Base-by-base conservation (phyloP, 2,797 vertebrate genomes). In the Myotis planiceps region DNA sequence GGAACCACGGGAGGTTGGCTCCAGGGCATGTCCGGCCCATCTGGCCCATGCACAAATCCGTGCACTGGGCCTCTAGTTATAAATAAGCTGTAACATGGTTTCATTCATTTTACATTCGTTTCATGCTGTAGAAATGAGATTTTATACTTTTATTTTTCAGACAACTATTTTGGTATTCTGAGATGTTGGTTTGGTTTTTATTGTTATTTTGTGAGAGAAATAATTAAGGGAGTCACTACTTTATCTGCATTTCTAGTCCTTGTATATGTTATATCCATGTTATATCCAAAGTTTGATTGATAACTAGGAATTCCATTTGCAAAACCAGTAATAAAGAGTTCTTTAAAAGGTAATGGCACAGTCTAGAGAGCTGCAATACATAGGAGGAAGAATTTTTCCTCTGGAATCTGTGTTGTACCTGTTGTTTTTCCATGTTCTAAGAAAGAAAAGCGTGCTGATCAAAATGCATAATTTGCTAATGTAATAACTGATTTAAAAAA, bases 101-200 rank as follows among this genome's bases (percentile, higher is more conserved):
- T 94, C 29, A 75, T 4, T 87, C 37, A 74, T 69, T 95, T 79
- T 63, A 76, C 0, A 47, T 84, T 85, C 9, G 14, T 76, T 90
- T 91, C 9, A 42, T 53, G 49, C 21, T 84, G 3, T 37, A 82
- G 39, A 90, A 37, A 74, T 90, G 2, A 96, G 10, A 87, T 27
- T 84, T 94, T 71, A 79, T 76, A 58, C 34, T n/a, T 93, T 34
- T 39, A 42, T 63, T 86, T 95, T 92, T 94, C 84, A 76, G 65
- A 79, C 21, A 79, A 75, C 27, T 53, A 49, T 95, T 94, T 95
- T 91, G 32, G 51, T 51, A 39, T 91, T 71, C 85, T 1, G 32
- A 12, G 18, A 0, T 45, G 3, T 89, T 21, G 6, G 5, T 83
- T 72, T 75, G 39, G 18, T 88, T 94, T 95, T 93, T 86, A 65